Percentiles rank a stretch among this genome's conserved stretches.
These are phyloP conservation scores for Morinoia aosen DNA, from an alignment of 2,888 invertebrate genomes.

Conservation along the genomic window DNA sequence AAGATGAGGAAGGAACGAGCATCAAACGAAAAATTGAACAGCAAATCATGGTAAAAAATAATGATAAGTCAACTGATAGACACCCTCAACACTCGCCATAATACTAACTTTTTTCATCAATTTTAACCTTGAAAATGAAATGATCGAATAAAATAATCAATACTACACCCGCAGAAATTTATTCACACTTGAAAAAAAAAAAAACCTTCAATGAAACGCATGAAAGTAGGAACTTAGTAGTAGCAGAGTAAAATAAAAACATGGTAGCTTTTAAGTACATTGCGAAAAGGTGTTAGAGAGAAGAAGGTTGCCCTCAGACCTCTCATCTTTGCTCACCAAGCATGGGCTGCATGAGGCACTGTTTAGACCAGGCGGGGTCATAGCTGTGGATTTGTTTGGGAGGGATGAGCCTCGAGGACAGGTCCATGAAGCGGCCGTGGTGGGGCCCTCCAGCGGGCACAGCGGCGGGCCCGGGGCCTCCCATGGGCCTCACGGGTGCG, in stretches of 20 bases:
- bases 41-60: background rate
- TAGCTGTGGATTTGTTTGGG: conserved; percentile 31
- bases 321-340: background rate
- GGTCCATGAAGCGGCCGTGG: background rate
- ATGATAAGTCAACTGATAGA: background rate
- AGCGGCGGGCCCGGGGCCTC: background rate
- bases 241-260: too few species aligned
- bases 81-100: background rate
- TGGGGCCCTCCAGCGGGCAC: conserved; percentile 28
- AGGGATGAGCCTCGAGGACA: conserved; percentile 1
- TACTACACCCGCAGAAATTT: too few species aligned
- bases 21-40: background rate
- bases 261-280: too few species aligned
- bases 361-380: conserved; percentile 35
- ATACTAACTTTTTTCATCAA: background rate
- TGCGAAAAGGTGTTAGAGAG: too few species aligned
- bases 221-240: too few species aligned
- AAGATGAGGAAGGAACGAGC: too few species aligned
- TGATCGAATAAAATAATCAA: too few species aligned
- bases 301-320: background rate
- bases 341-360: conserved; percentile 16
- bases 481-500: conserved; percentile 13
- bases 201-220: too few species aligned
- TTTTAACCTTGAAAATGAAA: background rate
- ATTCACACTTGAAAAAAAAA: too few species aligned